Evolutionary conservation across 2,797 vertebrate species (phyloP), one percentile per base, ranked within the genome.

Genomic region (Anomalospiza imberbis): DNA sequence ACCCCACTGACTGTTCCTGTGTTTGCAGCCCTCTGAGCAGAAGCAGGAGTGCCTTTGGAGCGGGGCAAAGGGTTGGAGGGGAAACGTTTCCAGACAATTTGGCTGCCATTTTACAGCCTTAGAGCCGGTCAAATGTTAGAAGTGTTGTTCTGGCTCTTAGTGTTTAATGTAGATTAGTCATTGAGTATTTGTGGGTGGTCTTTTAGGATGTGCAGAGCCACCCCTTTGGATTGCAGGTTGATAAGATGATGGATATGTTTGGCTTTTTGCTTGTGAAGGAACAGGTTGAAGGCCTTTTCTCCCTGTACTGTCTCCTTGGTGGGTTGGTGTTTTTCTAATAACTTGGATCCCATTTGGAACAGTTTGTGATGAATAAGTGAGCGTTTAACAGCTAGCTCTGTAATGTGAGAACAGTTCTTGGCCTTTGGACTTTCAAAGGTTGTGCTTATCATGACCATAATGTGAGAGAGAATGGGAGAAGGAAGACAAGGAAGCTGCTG

Each of bases 321-420:
- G 38, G 17, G 53, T 62, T 88, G n/a, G 10, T 7, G 1, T 47
- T 81, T 88, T 74, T 70, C 45, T 60, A 22, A 77, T 89, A 83
- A 31, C 28, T 36, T 61, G 42, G 20, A 78, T 81, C 60, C 58
- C 3, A 0, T 91, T 72, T 92, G 78, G 70, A 92, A 60, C 40
- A 50, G 38, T 85, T 88, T 66, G 63, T 85, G 78, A 66, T 22
- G 55, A 78, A 21, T 70, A 85, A 70, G 53, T 88, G 85, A 82
- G 88, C 90, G 65, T 91, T 94, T 88, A 95, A 70, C 91, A 95
- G 75, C 88, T 95, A 93, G 26, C 66, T 78, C 50, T 93, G 88
- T 89, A 94, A 88, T 7, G 13, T 85, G 92, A 91, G 92, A 95
- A 76, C 66, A 53, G 66, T 60, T 85, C 55, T 92, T 45, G 57